Percentiles rank a stretch among this genome's conserved stretches.
Evolutionary conservation across 2,888 invertebrate genomes (phyloP).

Genomic region (Rhimphoctona megacephalus): DNA sequence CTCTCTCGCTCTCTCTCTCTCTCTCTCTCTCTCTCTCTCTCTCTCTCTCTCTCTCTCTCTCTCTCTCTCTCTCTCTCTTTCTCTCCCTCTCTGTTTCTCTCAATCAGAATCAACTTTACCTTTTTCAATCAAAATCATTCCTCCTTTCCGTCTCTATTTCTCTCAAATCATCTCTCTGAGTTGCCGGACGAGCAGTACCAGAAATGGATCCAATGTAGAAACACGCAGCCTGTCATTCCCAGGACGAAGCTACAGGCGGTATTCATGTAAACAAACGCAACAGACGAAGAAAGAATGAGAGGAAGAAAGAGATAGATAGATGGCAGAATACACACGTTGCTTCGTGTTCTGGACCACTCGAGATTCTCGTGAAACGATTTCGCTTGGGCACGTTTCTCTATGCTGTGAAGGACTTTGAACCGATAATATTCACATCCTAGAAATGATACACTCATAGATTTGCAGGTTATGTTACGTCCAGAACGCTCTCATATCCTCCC

Average conservation of each 20-base stretch:
- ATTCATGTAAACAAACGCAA: constrained; percentile 30
- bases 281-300: constrained; percentile 1
- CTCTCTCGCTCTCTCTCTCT: too few relatives aligned
- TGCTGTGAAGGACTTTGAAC: not conserved
- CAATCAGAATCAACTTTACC: not conserved
- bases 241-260: constrained; percentile 73
- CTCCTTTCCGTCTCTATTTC: not conserved
- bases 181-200: constrained; percentile 26
- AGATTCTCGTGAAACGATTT: constrained; percentile 30
- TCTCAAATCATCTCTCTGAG: constrained; percentile 16
- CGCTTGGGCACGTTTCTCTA: constrained; percentile 25
- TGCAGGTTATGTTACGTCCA: not conserved
- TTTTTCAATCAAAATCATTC: not conserved
- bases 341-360: constrained; percentile 15
- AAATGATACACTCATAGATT: constrained; percentile 21
- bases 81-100: not conserved
- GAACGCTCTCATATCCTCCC: not conserved
- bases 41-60: not conserved
- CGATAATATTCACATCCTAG: constrained; percentile 18
- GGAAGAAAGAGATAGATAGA: not conserved
- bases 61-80: too few relatives aligned
- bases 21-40: not conserved
- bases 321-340: not conserved
- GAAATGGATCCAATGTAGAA: constrained; percentile 55
- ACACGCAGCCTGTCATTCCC: constrained; percentile 71